Conservation (phyloP, 2,797 vertebrate genomes). For the Melanotaenia pygmaea region DNA sequence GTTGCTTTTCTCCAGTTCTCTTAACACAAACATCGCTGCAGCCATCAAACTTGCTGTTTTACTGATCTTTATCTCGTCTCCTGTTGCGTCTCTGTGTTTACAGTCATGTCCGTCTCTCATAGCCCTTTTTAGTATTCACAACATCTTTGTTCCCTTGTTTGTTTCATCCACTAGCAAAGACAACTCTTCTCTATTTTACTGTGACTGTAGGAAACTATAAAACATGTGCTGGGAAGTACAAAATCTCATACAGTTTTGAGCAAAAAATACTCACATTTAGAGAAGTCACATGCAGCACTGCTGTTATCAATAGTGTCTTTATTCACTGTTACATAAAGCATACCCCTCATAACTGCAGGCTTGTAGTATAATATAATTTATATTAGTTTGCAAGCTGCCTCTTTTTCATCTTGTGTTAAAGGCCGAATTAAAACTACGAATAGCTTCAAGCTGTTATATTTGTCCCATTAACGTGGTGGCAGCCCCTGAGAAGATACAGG, state of each 20-base stretch:
- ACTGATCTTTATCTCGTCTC: not conserved
- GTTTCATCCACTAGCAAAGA: not conserved
- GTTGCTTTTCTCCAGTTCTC: not conserved
- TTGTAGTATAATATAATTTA: not conserved
- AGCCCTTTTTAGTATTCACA: not conserved
- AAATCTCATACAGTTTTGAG: not conserved
- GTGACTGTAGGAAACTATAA: not conserved
- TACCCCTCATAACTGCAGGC: not conserved
- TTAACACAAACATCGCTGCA: not conserved
- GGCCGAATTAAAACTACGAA: not conserved
- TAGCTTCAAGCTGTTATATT: slow-evolving; percentile 6
- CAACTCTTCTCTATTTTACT: not conserved
- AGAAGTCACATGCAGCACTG: not conserved
- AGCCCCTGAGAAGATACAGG: slow-evolving; percentile 18
- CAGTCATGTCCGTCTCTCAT: not conserved
- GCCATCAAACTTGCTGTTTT: not conserved
- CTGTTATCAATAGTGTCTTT: not conserved
- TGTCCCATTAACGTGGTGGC: slow-evolving; percentile 17
- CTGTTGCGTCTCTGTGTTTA: not conserved
- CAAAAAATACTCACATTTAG: not conserved
- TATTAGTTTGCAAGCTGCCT: not conserved
- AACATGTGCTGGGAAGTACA: not conserved
- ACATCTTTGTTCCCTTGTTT: not conserved
- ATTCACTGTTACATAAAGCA: not conserved
- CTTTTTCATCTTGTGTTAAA: slow-evolving; percentile 5